Conservation (phyloP, 2,888 invertebrate species). For the Sinodicranocentrus sp. region DNA sequence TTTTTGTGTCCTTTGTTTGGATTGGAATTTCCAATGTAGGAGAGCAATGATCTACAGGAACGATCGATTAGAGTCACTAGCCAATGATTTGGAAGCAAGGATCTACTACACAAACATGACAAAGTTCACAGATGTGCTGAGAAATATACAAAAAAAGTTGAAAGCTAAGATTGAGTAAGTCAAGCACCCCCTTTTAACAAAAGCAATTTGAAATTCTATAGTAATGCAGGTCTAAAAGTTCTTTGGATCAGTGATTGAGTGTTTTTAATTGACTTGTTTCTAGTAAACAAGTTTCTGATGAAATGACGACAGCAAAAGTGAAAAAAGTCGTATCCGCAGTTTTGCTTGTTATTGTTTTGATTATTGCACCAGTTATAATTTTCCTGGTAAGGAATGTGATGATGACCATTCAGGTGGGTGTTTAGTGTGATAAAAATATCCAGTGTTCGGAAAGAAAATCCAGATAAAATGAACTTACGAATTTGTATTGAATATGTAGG, state of each 20-base stretch:
- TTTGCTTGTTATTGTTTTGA: slow-evolving; percentile 80
- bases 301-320: slow-evolving; percentile 78
- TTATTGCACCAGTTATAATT: slow-evolving; percentile 81
- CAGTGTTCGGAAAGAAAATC: too few relatives aligned
- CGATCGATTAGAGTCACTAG: slow-evolving; percentile 36
- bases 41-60: slow-evolving; percentile 63
- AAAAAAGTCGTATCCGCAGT: slow-evolving; percentile 79
- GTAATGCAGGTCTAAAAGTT: neutral
- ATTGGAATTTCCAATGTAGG: slow-evolving; percentile 36
- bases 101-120: slow-evolving; percentile 77
- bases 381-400: slow-evolving; percentile 81
- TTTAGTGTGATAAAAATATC: too few relatives aligned
- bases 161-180: slow-evolving; percentile 76
- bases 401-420: slow-evolving; percentile 81
- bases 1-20: too few relatives aligned
- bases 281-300: slow-evolving; percentile 80
- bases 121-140: slow-evolving; percentile 75
- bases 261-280: neutral
- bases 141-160: slow-evolving; percentile 76
- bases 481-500: slow-evolving; percentile 66
- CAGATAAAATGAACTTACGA: too few relatives aligned
- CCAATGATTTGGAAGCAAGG: slow-evolving; percentile 68
- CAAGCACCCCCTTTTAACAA: neutral
- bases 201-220: neutral
- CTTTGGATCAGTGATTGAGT: neutral